phyloP scores from a whole-genome alignment of 2,888 invertebrate species.

The Tolmerus cingulatus region DNA sequence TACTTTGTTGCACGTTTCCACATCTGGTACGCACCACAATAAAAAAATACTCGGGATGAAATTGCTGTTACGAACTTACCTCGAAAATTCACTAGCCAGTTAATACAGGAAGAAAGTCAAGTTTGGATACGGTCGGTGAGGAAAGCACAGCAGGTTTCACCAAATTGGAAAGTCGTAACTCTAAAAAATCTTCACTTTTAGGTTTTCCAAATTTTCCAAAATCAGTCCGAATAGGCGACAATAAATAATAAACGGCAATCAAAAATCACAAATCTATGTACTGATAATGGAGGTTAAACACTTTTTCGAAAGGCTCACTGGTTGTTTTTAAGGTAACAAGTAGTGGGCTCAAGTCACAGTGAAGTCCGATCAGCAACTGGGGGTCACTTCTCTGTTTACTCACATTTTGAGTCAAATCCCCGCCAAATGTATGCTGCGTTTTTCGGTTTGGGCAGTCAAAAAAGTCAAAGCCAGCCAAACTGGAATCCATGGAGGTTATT shows the following conservation, averaged over 20 bases:
- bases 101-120: neutral
- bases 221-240: neutral
- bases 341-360: neutral
- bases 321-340: neutral
- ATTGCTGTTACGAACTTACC: neutral
- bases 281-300: neutral
- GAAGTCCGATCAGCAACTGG: conserved; percentile 27
- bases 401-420: conserved; percentile 11
- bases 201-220: neutral
- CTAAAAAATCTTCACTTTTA: neutral
- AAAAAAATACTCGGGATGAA: neutral
- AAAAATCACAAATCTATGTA: neutral
- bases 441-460: neutral
- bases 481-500: neutral
- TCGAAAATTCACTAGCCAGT: neutral
- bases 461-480: neutral
- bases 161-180: neutral
- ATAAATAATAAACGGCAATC: neutral
- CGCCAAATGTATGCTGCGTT: neutral
- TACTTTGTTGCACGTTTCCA: neutral
- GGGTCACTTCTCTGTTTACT: neutral
- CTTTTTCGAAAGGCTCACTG: neutral
- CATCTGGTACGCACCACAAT: neutral
- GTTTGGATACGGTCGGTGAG: neutral
- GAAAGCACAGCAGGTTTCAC: neutral